These are phyloP conservation scores for Pseudomugil gertrudae DNA, from an alignment of 2,797 vertebrate species.

Conservation along the genomic window DNA sequence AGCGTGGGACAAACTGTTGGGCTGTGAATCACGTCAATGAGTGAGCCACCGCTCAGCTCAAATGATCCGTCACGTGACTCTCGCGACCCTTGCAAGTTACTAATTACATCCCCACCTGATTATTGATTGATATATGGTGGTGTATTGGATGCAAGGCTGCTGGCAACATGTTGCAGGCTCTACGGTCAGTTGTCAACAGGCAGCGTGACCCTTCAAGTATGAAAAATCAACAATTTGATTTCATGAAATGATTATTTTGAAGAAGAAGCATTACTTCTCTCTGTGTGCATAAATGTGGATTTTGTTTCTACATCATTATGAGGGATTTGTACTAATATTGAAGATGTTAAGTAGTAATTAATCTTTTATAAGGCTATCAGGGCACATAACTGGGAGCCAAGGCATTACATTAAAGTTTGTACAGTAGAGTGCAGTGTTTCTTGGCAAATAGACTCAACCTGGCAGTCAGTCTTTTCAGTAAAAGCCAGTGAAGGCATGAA, in stretches of 20 bases:
- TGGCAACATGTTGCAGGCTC: conserved; percentile 12
- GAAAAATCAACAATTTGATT: conserved; percentile 29
- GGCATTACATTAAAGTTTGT: conserved; percentile 64
- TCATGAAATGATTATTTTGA: conserved; percentile 34
- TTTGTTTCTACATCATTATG: conserved; percentile 25
- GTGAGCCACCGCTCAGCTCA: conserved; percentile 60
- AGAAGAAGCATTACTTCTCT: conserved; percentile 17
- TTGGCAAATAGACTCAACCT: conserved; percentile 67
- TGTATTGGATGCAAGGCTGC: conserved; percentile 38
- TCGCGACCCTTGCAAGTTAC: conserved; percentile 44
- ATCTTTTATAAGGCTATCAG: conserved; percentile 69
- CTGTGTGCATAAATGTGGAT: conserved; percentile 6
- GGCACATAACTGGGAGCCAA: conserved; percentile 53
- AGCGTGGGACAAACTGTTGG: conserved; percentile 73
- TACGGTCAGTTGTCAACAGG: conserved; percentile 29
- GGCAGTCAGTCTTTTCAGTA: conserved; percentile 49
- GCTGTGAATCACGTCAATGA: conserved; percentile 81
- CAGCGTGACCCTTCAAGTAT: conserved; percentile 2
- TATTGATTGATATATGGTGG: conserved; percentile 72
- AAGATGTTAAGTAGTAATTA: conserved; percentile 64
- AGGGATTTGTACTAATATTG: conserved; percentile 54
- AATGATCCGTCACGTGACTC: conserved; percentile 74
- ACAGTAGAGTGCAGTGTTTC: conserved; percentile 59
- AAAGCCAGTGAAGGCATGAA: conserved; percentile 18
- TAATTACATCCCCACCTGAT: conserved; percentile 70